phyloP scores from a whole-genome alignment of 2,113 vertebrate genomes.

The Oncorhynchus clarkii region DNA sequence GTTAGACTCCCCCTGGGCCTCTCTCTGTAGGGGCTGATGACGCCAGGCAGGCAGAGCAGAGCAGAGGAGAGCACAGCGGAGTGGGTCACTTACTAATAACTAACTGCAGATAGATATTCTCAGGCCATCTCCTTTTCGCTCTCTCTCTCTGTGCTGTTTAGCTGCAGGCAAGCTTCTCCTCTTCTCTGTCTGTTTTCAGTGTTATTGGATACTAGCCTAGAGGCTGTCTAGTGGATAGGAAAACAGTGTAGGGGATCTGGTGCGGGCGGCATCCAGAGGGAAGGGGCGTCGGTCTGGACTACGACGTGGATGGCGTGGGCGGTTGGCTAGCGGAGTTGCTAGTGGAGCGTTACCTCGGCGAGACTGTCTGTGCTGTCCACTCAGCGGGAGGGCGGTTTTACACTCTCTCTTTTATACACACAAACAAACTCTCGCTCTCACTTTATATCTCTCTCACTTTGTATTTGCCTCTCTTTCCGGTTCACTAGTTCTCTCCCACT shows the following conservation, averaged over 20 bases:
- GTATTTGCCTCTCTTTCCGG: slow-evolving; percentile 17
- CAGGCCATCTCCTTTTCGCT: not conserved
- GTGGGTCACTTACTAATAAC: not conserved
- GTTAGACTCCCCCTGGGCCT: slow-evolving; percentile 22
- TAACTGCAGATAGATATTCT: not conserved
- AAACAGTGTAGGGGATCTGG: slow-evolving; percentile 16
- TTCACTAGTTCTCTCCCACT: not conserved
- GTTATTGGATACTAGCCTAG: not conserved
- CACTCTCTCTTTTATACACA: not conserved
- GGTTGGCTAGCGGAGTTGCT: too few relatives aligned
- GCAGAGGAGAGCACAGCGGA: not conserved
- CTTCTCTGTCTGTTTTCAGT: not conserved
- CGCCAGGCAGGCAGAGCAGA: not conserved
- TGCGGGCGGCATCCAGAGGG: not conserved
- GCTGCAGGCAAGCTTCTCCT: not conserved
- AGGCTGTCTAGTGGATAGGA: slow-evolving; percentile 9
- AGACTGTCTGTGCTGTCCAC: not conserved
- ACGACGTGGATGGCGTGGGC: not conserved
- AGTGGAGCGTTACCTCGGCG: not conserved
- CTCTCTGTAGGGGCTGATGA: slow-evolving; percentile 4
- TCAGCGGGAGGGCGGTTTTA: not conserved
- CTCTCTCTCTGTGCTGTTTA: slow-evolving; percentile 4
- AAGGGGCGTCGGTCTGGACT: slow-evolving; percentile 1
- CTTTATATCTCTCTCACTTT: slow-evolving; percentile 28
- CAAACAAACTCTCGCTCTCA: slow-evolving; percentile 9